Percentiles rank a stretch among this genome's conserved stretches.
Evolutionary conservation across 2,113 vertebrate species (phyloP).

Genomic region (Elachura formosa): DNA sequence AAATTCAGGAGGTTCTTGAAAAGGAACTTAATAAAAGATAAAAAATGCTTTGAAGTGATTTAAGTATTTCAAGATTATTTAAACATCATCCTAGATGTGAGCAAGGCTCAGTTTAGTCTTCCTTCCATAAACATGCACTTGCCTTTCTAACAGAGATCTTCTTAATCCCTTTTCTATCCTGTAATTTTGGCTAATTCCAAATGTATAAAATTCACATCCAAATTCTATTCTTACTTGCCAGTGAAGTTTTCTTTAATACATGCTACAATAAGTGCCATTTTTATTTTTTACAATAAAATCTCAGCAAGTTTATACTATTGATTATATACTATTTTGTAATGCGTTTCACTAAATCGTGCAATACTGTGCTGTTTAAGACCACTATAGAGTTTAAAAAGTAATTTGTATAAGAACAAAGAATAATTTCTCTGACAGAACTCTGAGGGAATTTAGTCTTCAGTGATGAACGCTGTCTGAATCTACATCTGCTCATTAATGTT

Average conservation of each 20-base stretch:
- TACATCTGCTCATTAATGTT: not conserved
- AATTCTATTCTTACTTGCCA: not conserved
- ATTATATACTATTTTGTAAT: not conserved
- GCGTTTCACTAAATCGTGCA: not conserved
- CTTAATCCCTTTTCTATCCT: not conserved
- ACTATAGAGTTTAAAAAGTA: not conserved
- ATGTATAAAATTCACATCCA: not conserved
- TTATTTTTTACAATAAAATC: not conserved
- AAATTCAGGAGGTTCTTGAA: not conserved
- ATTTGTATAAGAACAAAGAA: not conserved
- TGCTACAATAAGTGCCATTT: not conserved
- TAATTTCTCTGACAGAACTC: not conserved
- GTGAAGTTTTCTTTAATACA: not conserved
- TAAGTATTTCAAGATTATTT: constrained; percentile 28
- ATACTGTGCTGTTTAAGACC: not conserved
- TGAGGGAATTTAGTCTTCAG: not conserved
- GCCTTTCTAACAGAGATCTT: not conserved
- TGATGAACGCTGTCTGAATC: not conserved
- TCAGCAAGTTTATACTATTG: not conserved
- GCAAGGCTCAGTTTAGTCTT: not conserved
- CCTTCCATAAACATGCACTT: not conserved
- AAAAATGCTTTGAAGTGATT: constrained; percentile 33
- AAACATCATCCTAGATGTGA: not conserved
- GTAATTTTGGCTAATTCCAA: not conserved
- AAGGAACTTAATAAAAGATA: not conserved